A percentile compares a stretch with the other conserved stretches of the same genome.
Evolutionary conservation across 2,797 vertebrate genomes (phyloP).

Genomic region (Anabas testudineus): DNA sequence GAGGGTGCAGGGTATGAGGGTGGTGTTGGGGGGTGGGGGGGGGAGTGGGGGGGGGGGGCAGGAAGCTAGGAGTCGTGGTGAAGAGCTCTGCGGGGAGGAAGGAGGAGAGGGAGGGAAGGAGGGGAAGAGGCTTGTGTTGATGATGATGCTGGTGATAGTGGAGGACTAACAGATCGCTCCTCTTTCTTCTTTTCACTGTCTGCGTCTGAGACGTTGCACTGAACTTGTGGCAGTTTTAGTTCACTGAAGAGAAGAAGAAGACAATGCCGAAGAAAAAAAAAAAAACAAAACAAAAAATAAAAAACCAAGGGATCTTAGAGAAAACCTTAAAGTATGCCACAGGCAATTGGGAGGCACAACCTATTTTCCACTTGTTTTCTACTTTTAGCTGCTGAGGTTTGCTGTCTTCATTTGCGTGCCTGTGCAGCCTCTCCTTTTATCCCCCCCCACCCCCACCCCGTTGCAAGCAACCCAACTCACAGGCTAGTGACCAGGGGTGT

Average conservation of each 20-base stretch:
- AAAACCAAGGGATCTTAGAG: slow-evolving; percentile 12
- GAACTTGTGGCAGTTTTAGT: slow-evolving; percentile 71
- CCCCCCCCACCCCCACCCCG: no score
- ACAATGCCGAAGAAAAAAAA: slow-evolving; percentile 19
- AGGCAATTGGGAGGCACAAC: slow-evolving; percentile 57
- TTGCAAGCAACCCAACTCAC: background rate
- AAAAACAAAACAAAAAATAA: background rate
- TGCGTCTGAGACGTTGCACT: slow-evolving; percentile 56
- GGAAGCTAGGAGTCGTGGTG: slow-evolving; percentile 46
- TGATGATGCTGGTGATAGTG: slow-evolving; percentile 65
- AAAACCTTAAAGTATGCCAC: slow-evolving; percentile 56
- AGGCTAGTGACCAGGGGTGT: slow-evolving; percentile 25
- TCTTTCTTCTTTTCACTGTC: slow-evolving; percentile 54
- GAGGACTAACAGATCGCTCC: slow-evolving; percentile 58
- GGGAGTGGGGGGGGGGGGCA: slow-evolving; percentile 1
- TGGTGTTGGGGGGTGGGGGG: no score
- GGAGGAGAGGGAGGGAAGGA: background rate
- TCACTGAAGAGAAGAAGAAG: slow-evolving; percentile 53
- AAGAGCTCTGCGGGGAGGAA: slow-evolving; percentile 51
- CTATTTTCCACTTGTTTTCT: slow-evolving; percentile 56
- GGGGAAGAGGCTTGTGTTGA: slow-evolving; percentile 37
- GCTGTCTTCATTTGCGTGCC: slow-evolving; percentile 6
- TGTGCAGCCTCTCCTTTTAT: background rate
- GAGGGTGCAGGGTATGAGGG: no score
- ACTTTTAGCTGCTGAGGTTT: slow-evolving; percentile 43